Evolutionary conservation across 2,888 invertebrate genomes (phyloP), one percentile per base, ranked within the genome.

Genomic region (Catocala nupta): DNA sequence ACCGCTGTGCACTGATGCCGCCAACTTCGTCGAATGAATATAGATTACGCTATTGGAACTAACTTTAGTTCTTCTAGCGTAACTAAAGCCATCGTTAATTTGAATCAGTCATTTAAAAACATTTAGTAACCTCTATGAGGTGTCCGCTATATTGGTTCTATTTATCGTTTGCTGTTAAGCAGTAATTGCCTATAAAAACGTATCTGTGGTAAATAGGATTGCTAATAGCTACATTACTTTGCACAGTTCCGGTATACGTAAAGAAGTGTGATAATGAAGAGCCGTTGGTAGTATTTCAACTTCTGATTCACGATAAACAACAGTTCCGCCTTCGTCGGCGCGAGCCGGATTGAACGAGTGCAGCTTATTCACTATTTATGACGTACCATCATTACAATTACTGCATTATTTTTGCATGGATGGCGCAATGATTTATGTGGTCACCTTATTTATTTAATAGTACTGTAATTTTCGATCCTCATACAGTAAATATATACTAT

Each of bases 11-110:
- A 79, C 64, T 72, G 70, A 75, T 69, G 64, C 64, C 62, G 68
- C 63, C 64, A 75, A 77, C 77, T 78, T 72, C 67, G 67, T 62
- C 70, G 70, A 81, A 84, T 84, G 77, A 83, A 84, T 83, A 83
- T 83, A 83, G 81, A 85, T 85, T 80, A 73, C 60, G 69, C 76
- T 68, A 74, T 78, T 78, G 63, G 60, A 80, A 71, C 71, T 65
- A 70, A 73, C 70, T 79, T 78, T 64, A 70, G 72, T 60, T 70
- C 70, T 65, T 58, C 63, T 65, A 68, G 62, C 59, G 59, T 66
- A 63, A 60, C 74, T 49, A 63, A 73, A 67, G 63, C 50, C 55
- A 61, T 77, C 67, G 66, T 72, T 71, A 65, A 71, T 77, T 77
- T 71, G 69, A 70, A 76, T 78, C 65, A 74, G 68, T 72, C 67